Evolutionary conservation across 2,797 vertebrate species (phyloP).

Genomic region (Rhinophrynus dorsalis): DNA sequence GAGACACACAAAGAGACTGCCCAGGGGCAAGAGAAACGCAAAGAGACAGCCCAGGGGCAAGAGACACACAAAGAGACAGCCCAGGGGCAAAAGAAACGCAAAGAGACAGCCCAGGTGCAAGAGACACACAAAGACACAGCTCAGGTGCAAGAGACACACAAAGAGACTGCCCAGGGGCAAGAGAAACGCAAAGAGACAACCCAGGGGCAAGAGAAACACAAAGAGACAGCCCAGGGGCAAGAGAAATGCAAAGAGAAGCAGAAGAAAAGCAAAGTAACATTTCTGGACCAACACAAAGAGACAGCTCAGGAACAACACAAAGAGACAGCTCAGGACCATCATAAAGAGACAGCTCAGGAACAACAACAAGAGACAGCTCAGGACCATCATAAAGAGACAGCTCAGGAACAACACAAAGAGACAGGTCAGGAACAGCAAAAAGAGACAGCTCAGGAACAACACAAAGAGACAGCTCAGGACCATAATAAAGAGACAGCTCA

Average conservation of each 20-base stretch:
- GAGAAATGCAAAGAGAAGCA: no score
- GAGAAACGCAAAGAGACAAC: background rate
- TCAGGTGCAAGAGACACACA: no score
- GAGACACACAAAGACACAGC: background rate
- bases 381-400: background rate
- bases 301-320: background rate
- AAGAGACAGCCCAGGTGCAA: no score
- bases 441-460: background rate
- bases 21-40: background rate
- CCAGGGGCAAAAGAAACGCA: no score
- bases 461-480: background rate
- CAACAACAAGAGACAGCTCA: background rate
- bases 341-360: background rate
- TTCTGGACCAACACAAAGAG: no score
- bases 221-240: background rate
- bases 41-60: background rate
- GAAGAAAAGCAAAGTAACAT: no score
- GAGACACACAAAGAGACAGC: no score
- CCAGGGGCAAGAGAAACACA: background rate
- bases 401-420: background rate
- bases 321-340: no score
- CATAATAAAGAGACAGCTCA: background rate
- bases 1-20: background rate
- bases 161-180: background rate
- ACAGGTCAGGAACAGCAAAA: background rate